phyloP scores from a whole-genome alignment of 2,113 vertebrate genomes.

The Dolichallabes microphthalmus region DNA sequence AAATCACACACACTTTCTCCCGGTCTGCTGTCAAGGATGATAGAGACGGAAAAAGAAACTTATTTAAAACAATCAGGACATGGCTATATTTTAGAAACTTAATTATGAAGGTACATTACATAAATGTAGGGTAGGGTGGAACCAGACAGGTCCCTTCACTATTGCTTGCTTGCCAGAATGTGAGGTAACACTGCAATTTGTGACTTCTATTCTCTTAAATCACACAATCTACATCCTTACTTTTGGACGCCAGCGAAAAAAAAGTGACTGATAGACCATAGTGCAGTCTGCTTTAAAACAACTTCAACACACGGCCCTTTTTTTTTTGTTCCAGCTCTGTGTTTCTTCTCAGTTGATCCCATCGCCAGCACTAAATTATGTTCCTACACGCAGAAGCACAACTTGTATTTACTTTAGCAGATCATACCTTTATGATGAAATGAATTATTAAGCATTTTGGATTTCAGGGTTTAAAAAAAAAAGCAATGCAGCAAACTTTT shows the following conservation, averaged over 20 bases:
- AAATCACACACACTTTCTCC: too few species aligned
- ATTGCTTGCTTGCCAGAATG: background rate
- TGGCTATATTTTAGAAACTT: too few species aligned
- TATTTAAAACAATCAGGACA: too few species aligned
- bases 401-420: slow-evolving; percentile 50
- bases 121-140: too few species aligned
- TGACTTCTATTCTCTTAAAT: background rate
- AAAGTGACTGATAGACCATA: slow-evolving; percentile 3
- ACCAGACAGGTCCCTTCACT: background rate
- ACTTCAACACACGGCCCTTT: background rate
- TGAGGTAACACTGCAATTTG: background rate
- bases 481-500: slow-evolving; percentile 41
- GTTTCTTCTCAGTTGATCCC: slow-evolving; percentile 13
- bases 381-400: slow-evolving; percentile 24
- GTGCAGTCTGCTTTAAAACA: slow-evolving; percentile 4
- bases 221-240: background rate
- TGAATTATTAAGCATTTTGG: slow-evolving; percentile 47
- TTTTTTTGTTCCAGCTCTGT: slow-evolving; percentile 29
- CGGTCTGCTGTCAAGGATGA: too few species aligned
- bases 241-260: background rate
- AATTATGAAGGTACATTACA: too few species aligned
- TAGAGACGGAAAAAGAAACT: too few species aligned
- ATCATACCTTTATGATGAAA: slow-evolving; percentile 43
- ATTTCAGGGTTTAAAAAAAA: slow-evolving; percentile 45
- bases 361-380: slow-evolving; percentile 19